A percentile compares a stretch with the other conserved stretches of the same genome.
Conservation (phyloP, 1,140 invertebrate species). For the Sminthurides bifidus region DNA sequence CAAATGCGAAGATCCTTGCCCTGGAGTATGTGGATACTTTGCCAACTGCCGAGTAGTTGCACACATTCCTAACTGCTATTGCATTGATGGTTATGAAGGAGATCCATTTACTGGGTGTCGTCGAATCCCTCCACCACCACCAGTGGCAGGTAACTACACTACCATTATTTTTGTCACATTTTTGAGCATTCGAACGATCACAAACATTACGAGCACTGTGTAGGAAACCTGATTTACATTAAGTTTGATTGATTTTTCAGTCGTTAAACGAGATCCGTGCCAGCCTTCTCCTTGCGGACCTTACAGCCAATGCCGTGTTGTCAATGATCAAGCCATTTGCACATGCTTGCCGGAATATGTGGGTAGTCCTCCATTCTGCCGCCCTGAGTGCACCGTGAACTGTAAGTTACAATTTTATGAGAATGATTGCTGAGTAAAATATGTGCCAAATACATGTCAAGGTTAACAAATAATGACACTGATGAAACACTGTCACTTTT, state of each 20-base stretch:
- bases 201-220: conserved; percentile 38
- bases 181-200: conserved; percentile 34
- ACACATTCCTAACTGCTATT: conserved; percentile 59
- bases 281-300: conserved; percentile 63
- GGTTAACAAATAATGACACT: too few relatives aligned
- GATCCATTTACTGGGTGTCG: conserved; percentile 58
- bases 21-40: conserved; percentile 48
- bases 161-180: conserved; percentile 27
- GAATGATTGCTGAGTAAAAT: too few relatives aligned
- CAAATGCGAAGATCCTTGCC: conserved; percentile 68
- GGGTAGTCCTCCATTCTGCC: conserved; percentile 60
- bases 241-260: conserved; percentile 1
- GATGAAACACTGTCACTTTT: too few relatives aligned
- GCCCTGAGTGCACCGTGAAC: conserved; percentile 34
- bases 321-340: conserved; percentile 58
- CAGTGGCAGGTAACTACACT: neutral
- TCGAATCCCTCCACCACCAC: conserved; percentile 9
- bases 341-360: conserved; percentile 64
- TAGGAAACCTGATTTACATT: neutral
- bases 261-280: conserved; percentile 9
- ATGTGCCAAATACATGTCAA: too few relatives aligned
- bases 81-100: conserved; percentile 52
- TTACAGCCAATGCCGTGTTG: conserved; percentile 58
- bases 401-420: conserved; percentile 10
- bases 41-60: conserved; percentile 57